Evolutionary conservation across 2,797 vertebrate species (phyloP), one percentile per base, ranked within the genome.

Genomic region (Luscinia luscinia): DNA sequence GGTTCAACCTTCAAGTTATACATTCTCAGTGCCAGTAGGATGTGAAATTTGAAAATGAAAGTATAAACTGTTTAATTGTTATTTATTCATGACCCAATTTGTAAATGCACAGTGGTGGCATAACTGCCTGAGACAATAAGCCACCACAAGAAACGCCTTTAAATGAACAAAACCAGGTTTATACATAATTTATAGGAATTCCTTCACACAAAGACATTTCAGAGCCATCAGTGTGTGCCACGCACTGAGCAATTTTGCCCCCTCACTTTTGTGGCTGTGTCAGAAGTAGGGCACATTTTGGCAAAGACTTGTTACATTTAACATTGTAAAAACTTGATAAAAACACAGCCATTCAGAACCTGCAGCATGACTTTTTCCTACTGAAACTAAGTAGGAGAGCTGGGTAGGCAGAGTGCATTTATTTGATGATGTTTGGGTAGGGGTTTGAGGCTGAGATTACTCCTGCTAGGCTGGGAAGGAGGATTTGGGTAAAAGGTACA

Each of bases 401-500:
- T 52, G n/a, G 27, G 24, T 30, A 66, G 59, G 55, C 16, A 69
- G 73, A 84, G 15, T 62, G 28, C 46, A 49, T 62, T 81, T 73
- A 38, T 78, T 73, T 88, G 51, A 45, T 70, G 67, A 84, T 49
- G 34, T 63, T 32, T 92, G 57, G 10, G 15, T 43, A 59, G 64
- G 27, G 57, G 73, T 95, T 82, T 67, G 75, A 94, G 57, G 23
- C 55, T 84, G 34, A 46, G 19, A 15, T 92, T 55, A 30, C 13
- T 82, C 16, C 49, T 83, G 34, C 30, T 84, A 57, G 57, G 63
- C 74, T 82, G 59, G 40, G 51, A 84, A 76, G 38, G 17, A 38
- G 67, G 63, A 91, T 85, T 90, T 87, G 51, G 80, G 70, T 88
- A 66, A 93, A 88, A 87, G 34, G 36, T 64, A 45, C 45, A 34